phyloP scores from a whole-genome alignment of 1,140 invertebrate genomes.

The Chymomyza costata region DNA sequence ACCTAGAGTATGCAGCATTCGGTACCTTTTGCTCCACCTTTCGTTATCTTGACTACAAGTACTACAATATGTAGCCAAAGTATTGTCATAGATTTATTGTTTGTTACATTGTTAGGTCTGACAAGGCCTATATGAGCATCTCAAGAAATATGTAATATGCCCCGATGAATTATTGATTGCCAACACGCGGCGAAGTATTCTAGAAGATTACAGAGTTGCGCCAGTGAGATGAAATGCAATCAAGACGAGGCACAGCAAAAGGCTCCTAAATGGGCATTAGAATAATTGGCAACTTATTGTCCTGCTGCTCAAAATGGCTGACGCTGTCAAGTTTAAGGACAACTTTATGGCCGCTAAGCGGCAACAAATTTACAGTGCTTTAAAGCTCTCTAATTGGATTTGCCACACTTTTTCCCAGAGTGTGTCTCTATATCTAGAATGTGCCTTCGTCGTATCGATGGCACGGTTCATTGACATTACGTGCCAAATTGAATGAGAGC shows the following conservation, averaged over 20 bases:
- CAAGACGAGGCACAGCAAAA: too few relatives aligned
- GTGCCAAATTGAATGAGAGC: slow-evolving; percentile 1
- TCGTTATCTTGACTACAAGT: too few relatives aligned
- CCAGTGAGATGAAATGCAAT: too few relatives aligned
- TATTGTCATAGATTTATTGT: slow-evolving; percentile 58
- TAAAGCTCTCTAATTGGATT: slow-evolving; percentile 46
- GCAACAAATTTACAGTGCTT: too few relatives aligned
- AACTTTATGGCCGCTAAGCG: slow-evolving; percentile 12
- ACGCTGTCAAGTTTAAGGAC: too few relatives aligned
- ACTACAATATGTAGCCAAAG: slow-evolving; percentile 19
- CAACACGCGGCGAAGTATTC: slow-evolving; percentile 31
- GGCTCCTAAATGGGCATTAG: slow-evolving; percentile 31
- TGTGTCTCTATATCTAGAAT: too few relatives aligned
- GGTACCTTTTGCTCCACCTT: too few relatives aligned
- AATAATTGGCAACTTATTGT: slow-evolving; percentile 29
- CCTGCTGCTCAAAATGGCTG: too few relatives aligned
- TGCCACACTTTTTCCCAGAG: slow-evolving; percentile 31
- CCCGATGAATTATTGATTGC: slow-evolving; percentile 58
- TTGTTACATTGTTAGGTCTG: slow-evolving; percentile 51
- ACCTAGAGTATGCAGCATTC: too few relatives aligned
- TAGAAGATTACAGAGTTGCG: too few relatives aligned
- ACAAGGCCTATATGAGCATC: not conserved
- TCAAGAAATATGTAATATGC: slow-evolving; percentile 35
- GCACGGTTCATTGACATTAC: too few relatives aligned
- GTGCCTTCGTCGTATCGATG: too few relatives aligned